Percentiles rank a stretch among this genome's conserved stretches.
These are phyloP conservation scores for Drosophila triauraria DNA, from an alignment of 1,140 invertebrate species.

Conservation along the genomic window DNA sequence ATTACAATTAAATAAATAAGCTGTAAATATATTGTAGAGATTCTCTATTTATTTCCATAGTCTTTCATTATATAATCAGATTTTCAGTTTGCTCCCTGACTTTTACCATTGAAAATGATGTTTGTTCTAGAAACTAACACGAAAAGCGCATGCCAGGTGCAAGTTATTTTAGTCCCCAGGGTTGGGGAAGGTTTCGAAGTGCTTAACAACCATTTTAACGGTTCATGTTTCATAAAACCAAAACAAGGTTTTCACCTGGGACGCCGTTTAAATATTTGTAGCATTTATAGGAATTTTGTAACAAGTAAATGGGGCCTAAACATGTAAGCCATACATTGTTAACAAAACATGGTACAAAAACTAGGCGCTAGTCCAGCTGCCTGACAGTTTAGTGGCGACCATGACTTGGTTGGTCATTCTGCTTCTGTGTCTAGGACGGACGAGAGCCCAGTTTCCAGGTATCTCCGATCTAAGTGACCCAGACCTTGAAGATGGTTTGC, in stretches of 20 bases:
- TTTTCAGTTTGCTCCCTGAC: too few relatives aligned
- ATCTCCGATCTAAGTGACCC: neutral
- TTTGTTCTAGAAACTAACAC: neutral
- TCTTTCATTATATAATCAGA: too few relatives aligned
- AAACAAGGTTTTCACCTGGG: neutral
- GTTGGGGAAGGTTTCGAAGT: neutral
- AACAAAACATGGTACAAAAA: constrained; percentile 10
- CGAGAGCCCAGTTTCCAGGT: neutral
- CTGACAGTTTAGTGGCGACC: constrained; percentile 12
- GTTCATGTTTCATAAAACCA: neutral
- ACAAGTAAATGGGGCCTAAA: neutral
- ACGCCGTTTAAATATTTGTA: neutral
- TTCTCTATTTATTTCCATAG: neutral
- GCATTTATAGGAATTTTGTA: neutral
- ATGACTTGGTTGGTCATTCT: constrained; percentile 30
- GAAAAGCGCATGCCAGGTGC: constrained; percentile 4
- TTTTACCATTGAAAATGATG: neutral
- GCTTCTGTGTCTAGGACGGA: neutral
- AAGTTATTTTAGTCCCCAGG: neutral
- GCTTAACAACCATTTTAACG: neutral
- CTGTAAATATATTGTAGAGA: too few relatives aligned
- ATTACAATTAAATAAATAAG: too few relatives aligned
- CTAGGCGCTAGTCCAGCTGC: too few relatives aligned
- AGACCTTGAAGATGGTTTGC: constrained; percentile 4
- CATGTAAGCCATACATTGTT: neutral